Base-by-base conservation (phyloP, 2,797 vertebrate genomes). In the Pempheris klunzingeri region DNA sequence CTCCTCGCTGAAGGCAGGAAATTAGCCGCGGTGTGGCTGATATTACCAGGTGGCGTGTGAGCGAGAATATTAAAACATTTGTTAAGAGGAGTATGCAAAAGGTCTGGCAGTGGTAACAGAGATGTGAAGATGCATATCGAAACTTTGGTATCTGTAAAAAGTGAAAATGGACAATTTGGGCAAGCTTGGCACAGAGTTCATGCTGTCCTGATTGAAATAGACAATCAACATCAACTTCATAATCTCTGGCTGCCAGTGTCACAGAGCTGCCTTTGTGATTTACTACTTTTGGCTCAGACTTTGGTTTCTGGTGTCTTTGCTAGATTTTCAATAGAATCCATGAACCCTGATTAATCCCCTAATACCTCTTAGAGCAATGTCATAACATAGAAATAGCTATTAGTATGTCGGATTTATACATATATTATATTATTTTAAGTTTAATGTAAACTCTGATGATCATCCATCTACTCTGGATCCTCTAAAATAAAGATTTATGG, bases 21-120 rank as follows among this genome's bases (percentile, higher is more conserved):
- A 92, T 92, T 79, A 90, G 84, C 76, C 74, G 84, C 50, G 44
- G 81, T 78, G 81, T 84, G 88, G 81, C 77, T 90, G 89, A 86
- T 89, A 87, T 92, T 84, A 91, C 76, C 90, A 88, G 84, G 88
- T 90, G 88, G 91, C 44, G 71, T 74, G 53, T 82, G 83, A 78
- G 83, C 8, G 70, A 70, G 82, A 80, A 87, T 59, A 83, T 86
- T 82, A 81, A 88, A 87, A 77, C 74, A 82, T 73, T 78, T 80
- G 75, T 86, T 81, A 90, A 61, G 59, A 78, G 69, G 61, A 63
- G 38, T 34, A 72, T 32, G 63, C 24, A 46, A 75, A 74, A 82
- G 65, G 69, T 78, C 69, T 32, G 53, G 14, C 13, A 20, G 44
- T 36, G 28, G 70, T 36, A 62, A 69, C 32, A 17, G 38, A 57